Evolutionary conservation across 2,888 invertebrate genomes (phyloP).

Genomic region (Acronicta aceris): DNA sequence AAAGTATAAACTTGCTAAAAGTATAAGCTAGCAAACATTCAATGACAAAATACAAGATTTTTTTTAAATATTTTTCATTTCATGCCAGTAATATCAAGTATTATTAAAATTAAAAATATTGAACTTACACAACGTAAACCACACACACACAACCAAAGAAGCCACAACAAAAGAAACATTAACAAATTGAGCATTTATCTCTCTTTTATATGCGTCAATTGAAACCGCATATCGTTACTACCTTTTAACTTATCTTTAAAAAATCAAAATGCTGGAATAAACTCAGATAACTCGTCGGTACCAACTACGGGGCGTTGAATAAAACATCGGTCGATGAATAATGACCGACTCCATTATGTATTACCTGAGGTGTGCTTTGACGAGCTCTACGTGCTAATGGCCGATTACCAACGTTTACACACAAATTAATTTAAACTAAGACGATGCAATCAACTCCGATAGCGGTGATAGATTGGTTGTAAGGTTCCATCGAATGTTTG

Average conservation of each 20-base stretch:
- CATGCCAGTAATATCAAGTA: no score
- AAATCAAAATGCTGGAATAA: conserved; percentile 49
- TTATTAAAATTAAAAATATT: no score
- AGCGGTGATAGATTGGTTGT: conserved; percentile 23
- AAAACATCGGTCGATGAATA: conserved; percentile 66
- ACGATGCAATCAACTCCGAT: conserved; percentile 33
- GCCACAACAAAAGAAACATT: no score
- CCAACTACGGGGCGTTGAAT: conserved; percentile 61
- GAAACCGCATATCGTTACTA: conserved; percentile 21
- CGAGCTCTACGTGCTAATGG: conserved; percentile 45
- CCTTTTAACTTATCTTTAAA: conserved; percentile 34
- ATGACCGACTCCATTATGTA: conserved; percentile 67
- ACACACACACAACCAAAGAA: no score
- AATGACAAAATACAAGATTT: no score
- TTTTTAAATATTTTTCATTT: no score
- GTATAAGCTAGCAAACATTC: no score
- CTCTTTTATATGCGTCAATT: conserved; percentile 21
- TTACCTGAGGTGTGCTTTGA: conserved; percentile 56
- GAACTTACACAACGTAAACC: no score
- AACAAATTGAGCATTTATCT: conserved; percentile 11
- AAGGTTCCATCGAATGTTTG: not conserved
- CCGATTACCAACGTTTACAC: conserved; percentile 48
- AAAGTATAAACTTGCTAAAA: no score
- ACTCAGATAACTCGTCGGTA: conserved; percentile 52
- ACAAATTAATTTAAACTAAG: conserved; percentile 52